Base-by-base conservation (phyloP, 1,140 invertebrate species). In the Neuroterus valhalla region DNA sequence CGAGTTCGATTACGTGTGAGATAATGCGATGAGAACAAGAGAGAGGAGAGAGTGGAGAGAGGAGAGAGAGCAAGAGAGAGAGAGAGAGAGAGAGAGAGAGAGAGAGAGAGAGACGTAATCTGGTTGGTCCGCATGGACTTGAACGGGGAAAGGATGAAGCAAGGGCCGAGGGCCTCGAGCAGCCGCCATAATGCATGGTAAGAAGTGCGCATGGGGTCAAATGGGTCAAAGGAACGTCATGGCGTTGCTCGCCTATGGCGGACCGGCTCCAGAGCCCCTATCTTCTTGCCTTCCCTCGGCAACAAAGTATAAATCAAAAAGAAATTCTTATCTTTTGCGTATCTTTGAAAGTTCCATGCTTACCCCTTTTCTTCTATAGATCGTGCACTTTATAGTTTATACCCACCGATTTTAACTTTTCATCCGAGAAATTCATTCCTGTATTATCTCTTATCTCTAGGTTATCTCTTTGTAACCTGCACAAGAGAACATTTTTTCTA, bases 171-270 rank as follows among this genome's bases (percentile, higher is more conserved):
- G 85, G 84, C 82, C 79, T 78, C 79, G 79, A 83, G 77, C 83
- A 80, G 84, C 84, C 85, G 85, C 85, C 85, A 87, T 87, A 86
- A 87, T 87, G 85, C 85, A 87, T 87, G 84, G 85, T 84, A 83
- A 87, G 85, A 86, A 87, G 84, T 85, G 84, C 78, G 84, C 86
- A 82, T 82, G 81, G 83, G 88, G 87, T 89, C 88, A 89, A 88
- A 81, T 84, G 84, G 88, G 87, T 88, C 88, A 87, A 87, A 87
- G 84, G 82, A 87, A 88, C 86, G 85, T 88, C 86, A 88, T 88
- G 86, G 87, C 85, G 85, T 78, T 83, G 70, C 78, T 82, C 74
- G 31, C 31, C 31, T 38, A 80, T 82, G 82, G 83, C 81, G 76
- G 79, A 77, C 69, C 48, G 66, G 66, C 55, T 62, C n/a, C 55